Conservation (phyloP, 2,797 vertebrate species). For the Perodicticus potto region DNA sequence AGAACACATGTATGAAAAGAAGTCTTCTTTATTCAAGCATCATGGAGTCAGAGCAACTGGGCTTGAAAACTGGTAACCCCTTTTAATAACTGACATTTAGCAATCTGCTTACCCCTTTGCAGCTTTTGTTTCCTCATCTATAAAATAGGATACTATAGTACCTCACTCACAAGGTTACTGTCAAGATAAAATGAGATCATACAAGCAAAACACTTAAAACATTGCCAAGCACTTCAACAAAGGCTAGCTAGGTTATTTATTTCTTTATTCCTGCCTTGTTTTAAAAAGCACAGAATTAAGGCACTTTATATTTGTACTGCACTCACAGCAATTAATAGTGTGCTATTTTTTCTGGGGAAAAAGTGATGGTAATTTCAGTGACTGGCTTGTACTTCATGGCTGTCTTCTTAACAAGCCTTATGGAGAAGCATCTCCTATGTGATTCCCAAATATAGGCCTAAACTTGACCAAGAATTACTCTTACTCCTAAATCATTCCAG, state of each 20-base stretch:
- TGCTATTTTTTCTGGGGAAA: background rate
- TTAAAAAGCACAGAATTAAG: background rate
- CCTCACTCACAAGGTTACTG: background rate
- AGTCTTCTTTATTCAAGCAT: background rate
- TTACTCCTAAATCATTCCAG: slow-evolving; percentile 57
- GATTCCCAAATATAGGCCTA: slow-evolving; percentile 65
- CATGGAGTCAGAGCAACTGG: background rate
- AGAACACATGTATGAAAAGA: background rate
- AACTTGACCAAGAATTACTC: slow-evolving; percentile 4
- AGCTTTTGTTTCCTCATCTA: slow-evolving; percentile 22
- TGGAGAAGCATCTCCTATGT: background rate
- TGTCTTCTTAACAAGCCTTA: slow-evolving; percentile 30
- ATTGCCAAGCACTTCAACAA: background rate
- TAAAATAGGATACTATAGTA: background rate
- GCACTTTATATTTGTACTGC: background rate
- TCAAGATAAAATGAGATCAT: background rate
- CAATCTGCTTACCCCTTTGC: slow-evolving; percentile 20
- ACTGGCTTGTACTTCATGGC: background rate
- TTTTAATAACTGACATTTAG: background rate
- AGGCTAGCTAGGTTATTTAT: background rate
- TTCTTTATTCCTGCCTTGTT: slow-evolving; percentile 43
- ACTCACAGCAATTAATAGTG: background rate
- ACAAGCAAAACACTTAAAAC: background rate
- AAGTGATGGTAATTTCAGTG: slow-evolving; percentile 35
- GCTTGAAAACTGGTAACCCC: background rate